These are phyloP conservation scores for Thysanoteuthis rhombus DNA, from an alignment of 2,888 invertebrate species.

Conservation along the genomic window DNA sequence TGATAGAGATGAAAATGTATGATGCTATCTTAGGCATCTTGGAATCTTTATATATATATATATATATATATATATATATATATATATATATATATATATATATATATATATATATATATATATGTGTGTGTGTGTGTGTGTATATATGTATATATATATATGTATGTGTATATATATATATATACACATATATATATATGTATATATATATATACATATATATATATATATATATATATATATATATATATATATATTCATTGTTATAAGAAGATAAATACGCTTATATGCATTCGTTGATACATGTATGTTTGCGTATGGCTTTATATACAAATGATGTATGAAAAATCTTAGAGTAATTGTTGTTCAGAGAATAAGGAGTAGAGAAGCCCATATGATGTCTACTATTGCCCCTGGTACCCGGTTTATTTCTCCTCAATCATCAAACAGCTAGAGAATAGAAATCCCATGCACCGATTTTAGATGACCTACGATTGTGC, in stretches of 20 bases:
- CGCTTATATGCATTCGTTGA: neutral
- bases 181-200: neutral
- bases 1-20: too few relatives aligned
- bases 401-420: too few relatives aligned
- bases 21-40: too few relatives aligned
- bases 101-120: neutral
- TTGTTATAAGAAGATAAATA: neutral
- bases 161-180: slow-evolving; percentile 13
- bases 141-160: slow-evolving; percentile 16
- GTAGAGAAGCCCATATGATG: too few relatives aligned
- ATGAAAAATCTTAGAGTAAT: too few relatives aligned
- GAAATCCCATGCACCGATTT: too few relatives aligned
- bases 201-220: neutral
- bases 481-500: too few relatives aligned
- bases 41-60: slow-evolving; percentile 1
- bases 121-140: neutral
- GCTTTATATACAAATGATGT: too few relatives aligned
- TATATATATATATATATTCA: neutral
- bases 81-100: neutral
- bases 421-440: too few relatives aligned
- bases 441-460: too few relatives aligned
- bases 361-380: too few relatives aligned
- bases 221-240: slow-evolving; percentile 1
- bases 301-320: neutral
- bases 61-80: slow-evolving; percentile 19